Conservation (phyloP, 2,797 vertebrate genomes). For the Melanotaenia boesemani region DNA sequence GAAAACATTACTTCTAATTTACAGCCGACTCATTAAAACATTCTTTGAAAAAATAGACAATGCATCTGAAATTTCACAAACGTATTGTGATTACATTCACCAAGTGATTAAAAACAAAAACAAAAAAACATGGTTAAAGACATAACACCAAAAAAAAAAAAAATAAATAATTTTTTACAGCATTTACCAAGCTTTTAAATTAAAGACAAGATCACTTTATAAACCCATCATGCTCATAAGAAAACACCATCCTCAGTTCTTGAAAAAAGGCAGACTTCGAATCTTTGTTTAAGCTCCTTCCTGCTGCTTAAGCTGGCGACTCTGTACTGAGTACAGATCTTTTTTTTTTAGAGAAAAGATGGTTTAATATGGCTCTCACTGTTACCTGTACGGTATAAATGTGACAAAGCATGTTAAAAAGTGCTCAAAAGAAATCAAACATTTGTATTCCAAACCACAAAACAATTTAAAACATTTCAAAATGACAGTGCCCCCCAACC, state of each 20-base stretch:
- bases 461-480: constrained; percentile 79
- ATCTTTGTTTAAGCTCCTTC: constrained; percentile 97
- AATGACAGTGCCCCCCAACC: constrained; percentile 56
- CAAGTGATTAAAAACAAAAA: constrained; percentile 58
- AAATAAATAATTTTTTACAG: constrained; percentile 75
- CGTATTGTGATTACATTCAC: constrained; percentile 86
- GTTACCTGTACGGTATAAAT: constrained; percentile 99
- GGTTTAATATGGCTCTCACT: constrained; percentile 99
- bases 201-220: constrained; percentile 73
- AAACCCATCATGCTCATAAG: constrained; percentile 76
- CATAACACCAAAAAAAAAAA: constrained; percentile 68
- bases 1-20: constrained; percentile 36
- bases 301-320: constrained; percentile 93
- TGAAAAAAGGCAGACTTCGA: constrained; percentile 92
- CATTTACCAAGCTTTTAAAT: constrained; percentile 52
- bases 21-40: constrained; percentile 32
- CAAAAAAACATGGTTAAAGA: constrained; percentile 77
- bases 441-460: constrained; percentile 87
- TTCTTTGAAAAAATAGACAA: constrained; percentile 69
- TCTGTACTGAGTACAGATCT: constrained; percentile 98
- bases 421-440: constrained; percentile 91
- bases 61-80: constrained; percentile 91
- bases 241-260: constrained; percentile 86
- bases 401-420: constrained; percentile 99
- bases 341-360: constrained; percentile 98